phyloP scores from a whole-genome alignment of 2,888 invertebrate genomes.

The Xestia xanthographa region DNA sequence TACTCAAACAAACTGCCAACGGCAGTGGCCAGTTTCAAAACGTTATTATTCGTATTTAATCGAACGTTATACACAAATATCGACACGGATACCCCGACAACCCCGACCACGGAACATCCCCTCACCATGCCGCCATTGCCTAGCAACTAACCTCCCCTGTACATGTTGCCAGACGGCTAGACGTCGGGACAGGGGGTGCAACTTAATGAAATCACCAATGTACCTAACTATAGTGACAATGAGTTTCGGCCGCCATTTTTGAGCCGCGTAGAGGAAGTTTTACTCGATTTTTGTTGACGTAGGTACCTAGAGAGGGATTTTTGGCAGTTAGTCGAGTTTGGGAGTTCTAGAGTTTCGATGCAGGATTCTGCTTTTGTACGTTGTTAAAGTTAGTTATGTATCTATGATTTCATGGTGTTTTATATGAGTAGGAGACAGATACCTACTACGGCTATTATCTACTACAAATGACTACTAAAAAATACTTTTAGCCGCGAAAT shows the following conservation, averaged over 20 bases:
- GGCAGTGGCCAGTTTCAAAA: conserved; percentile 22
- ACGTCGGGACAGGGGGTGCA: conserved; percentile 72
- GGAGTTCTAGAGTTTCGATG: background rate
- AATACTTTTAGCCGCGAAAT: too few relatives aligned
- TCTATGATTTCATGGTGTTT: background rate
- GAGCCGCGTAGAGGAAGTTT: conserved; percentile 45
- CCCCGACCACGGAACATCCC: conserved; percentile 40
- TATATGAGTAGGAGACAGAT: background rate
- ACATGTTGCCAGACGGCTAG: conserved; percentile 72
- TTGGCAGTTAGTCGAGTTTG: conserved; percentile 42
- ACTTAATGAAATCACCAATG: conserved; percentile 73
- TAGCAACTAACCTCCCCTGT: conserved; percentile 65
- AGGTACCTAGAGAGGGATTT: conserved; percentile 30
- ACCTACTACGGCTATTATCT: background rate
- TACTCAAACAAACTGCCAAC: conserved; percentile 22
- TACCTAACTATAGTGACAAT: conserved; percentile 66
- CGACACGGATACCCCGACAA: conserved; percentile 32
- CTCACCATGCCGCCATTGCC: conserved; percentile 48
- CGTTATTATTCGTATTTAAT: conserved; percentile 43
- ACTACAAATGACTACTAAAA: background rate
- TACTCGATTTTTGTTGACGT: conserved; percentile 54
- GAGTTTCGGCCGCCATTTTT: conserved; percentile 63
- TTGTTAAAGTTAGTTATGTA: background rate
- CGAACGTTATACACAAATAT: conserved; percentile 48
- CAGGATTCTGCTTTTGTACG: background rate